phyloP scores from a whole-genome alignment of 2,113 vertebrate species.

The Tenebrosternarchus preto region DNA sequence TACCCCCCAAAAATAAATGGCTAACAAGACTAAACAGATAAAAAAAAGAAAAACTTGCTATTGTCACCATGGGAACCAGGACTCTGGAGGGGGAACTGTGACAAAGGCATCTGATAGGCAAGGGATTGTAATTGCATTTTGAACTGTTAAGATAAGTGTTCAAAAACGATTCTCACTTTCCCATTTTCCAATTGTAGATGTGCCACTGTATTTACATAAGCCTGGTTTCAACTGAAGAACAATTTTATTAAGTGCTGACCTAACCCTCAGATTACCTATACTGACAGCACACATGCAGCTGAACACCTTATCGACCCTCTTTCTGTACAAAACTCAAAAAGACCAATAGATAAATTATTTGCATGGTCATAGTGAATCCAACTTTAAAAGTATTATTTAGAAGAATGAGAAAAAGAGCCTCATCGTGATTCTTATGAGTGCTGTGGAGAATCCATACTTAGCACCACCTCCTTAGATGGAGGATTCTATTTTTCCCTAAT shows the following conservation, averaged over 20 bases:
- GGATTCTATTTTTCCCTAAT: slow-evolving; percentile 72
- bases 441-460: slow-evolving; percentile 56
- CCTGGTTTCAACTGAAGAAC: neutral
- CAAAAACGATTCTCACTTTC: neutral
- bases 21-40: too few relatives aligned
- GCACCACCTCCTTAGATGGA: slow-evolving; percentile 76
- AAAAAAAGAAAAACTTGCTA: too few relatives aligned
- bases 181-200: neutral
- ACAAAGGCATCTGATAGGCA: neutral
- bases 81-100: neutral
- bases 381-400: neutral
- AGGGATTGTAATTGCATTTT: neutral
- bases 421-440: neutral
- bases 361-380: neutral
- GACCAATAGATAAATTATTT: neutral
- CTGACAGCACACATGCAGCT: slow-evolving; percentile 70
- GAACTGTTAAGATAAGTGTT: too few relatives aligned
- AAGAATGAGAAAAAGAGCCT: too few relatives aligned
- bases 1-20: too few relatives aligned
- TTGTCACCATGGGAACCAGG: too few relatives aligned
- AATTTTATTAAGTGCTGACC: neutral
- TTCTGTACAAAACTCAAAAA: too few relatives aligned
- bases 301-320: slow-evolving; percentile 72
- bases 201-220: neutral
- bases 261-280: slow-evolving; percentile 66